Base-by-base conservation (phyloP, 2,888 invertebrate species). In the Synanthedon andrenaeformis region DNA sequence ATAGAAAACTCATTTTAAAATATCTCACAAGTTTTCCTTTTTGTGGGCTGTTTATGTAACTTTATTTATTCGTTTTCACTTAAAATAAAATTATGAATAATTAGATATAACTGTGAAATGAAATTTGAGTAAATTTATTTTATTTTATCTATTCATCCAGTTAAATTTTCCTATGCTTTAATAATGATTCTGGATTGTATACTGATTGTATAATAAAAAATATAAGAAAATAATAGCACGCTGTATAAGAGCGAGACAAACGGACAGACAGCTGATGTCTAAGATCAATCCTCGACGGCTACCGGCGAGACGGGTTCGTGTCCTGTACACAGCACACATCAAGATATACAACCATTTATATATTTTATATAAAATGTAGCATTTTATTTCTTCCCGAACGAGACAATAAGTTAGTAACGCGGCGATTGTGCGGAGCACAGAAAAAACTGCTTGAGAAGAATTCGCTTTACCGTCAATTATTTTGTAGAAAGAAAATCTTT, bases 401-500 rank as follows among this genome's bases (percentile, higher is more conserved):
- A 75, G 79, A 79, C 82, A 81, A 84, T 83, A 84, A 83, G 83
- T 84, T 82, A 79, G 80, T 74, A 75, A 74, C 74, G 65, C 72
- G 65, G 71, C 79, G 79, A 78, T 76, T 80, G 80, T 80, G 73
- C 74, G 69, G 57, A 67, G 66, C 72, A 74, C 68, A 74, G 70
- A 76, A 80, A 78, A 79, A 76, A 73, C 64, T 66, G 61, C 45
- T 13, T 14, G 45, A 14, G 45, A 13, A n/a, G 45, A 45, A 45
- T 14, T n/a, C 45, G 45, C 14, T 45, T 45, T 14, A 13, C 13
- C 14, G 45, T 13, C 45, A 45, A 45, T 45, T 45, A 45, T 45
- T 45, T n/a, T 45, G 45, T 45, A 45, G 13, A n/a, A 45, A 12
- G 42, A 13, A 42, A 42, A 45, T 35, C 35, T 35, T 35, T 10